Base-by-base conservation (phyloP, 2,888 invertebrate genomes). In the Athalia circularis region DNA sequence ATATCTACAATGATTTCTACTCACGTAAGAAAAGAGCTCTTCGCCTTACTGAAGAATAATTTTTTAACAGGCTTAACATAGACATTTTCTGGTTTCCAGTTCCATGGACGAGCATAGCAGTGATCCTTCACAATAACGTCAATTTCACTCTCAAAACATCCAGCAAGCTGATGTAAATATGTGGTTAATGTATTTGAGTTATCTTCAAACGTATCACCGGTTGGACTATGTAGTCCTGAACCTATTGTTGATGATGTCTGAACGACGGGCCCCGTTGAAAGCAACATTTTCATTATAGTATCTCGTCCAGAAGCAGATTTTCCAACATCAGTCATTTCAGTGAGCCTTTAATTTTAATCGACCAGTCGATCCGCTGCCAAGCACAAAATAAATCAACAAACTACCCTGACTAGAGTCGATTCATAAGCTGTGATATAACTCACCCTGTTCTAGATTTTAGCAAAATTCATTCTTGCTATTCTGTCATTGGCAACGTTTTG, bases 71-170 rank as follows among this genome's bases (percentile, higher is more conserved):
- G 94, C 79, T 93, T 92, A 3, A 93, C 92, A 86, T 93, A 93
- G 84, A 92, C 91, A 70, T 93, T 92, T 85, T 94, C 94, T 9
- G 94, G 93, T 81, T 93, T 92, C 91, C 94, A 93, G 86, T 94
- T 94, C 91, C 94, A 93, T 72, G 95, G 94, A 83, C 94, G 92
- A 7, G 95, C 93, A 86, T 96, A 96, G 85, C 93, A 93, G 85
- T 96, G 96, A 85, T 96, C 96, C 89, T 94, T 92, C 80, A 92
- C 84, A 61, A 94, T 90, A 3, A 89, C 81, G 80, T 91, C 88
- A n/a, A 86, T 82, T 64, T 91, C 89, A 59, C 86, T 85, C 68
- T 91, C 90, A 83, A 88, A 83, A 77, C 81, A 86, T 13, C 89
- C 89, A 79, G 90, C 88, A 8, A 90, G 80, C 29, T 85, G 85